These are phyloP conservation scores for Aphidius ervi DNA, from an alignment of 1,140 invertebrate species.

Conservation along the genomic window DNA sequence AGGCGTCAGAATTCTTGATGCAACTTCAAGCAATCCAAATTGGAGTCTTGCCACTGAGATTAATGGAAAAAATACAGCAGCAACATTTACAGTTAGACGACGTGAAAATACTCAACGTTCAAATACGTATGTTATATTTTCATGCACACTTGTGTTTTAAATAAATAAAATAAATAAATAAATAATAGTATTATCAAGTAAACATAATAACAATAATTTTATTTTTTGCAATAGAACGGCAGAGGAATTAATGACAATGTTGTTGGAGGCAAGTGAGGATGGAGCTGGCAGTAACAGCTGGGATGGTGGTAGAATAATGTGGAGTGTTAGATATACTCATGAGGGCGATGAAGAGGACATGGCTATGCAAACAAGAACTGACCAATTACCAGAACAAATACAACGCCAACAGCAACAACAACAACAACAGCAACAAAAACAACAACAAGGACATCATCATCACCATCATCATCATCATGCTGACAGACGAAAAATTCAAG, in stretches of 20 bases:
- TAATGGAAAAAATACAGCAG: conserved; percentile 76
- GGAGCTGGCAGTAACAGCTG: conserved; percentile 66
- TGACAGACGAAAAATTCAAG: conserved; percentile 68
- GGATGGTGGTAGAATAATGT: conserved; percentile 76
- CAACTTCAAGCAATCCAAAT: conserved; percentile 66
- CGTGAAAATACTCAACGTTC: conserved; percentile 52
- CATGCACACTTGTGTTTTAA: no score
- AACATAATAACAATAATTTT: background rate
- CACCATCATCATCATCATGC: conserved; percentile 52
- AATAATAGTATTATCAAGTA: no score
- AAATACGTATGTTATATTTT: conserved; percentile 37
- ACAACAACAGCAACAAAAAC: conserved; percentile 41
- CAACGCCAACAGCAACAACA: conserved; percentile 45
- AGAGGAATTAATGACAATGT: conserved; percentile 82
- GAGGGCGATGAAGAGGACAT: conserved; percentile 58
- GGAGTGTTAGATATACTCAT: conserved; percentile 70
- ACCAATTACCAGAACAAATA: conserved; percentile 41
- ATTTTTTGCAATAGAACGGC: conserved; percentile 56
- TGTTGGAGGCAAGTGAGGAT: conserved; percentile 84
- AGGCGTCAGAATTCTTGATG: conserved; percentile 76
- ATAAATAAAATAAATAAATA: no score
- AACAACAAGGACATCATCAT: conserved; percentile 46
- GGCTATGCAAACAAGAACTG: conserved; percentile 37
- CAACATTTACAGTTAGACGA: conserved; percentile 78
- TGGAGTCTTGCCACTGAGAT: conserved; percentile 85